These are phyloP conservation scores for Cichlasoma orientale DNA, from an alignment of 2,797 vertebrate species.

Conservation along the genomic window DNA sequence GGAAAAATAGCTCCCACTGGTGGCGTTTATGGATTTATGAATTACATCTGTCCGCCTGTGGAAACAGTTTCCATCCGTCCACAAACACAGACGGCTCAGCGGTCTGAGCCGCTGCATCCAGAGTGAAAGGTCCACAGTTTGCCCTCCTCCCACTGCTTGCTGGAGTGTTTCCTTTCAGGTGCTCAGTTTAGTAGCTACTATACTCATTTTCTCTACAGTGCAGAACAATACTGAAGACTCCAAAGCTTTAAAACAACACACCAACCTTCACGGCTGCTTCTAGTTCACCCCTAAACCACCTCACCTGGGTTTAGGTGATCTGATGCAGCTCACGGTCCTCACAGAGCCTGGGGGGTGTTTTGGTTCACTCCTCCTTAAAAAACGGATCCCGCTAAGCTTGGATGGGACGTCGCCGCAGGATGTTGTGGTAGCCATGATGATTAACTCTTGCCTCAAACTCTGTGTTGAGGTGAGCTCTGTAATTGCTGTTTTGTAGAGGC, in stretches of 20 bases:
- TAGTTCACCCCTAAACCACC: neutral
- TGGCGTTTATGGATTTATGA: neutral
- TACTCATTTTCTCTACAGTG: neutral
- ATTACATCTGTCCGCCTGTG: neutral
- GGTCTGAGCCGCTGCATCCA: neutral
- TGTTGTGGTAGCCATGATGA: neutral
- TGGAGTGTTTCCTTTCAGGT: neutral
- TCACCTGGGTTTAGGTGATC: neutral
- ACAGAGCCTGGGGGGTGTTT: neutral
- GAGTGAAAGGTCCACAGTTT: neutral
- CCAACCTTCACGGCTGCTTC: neutral
- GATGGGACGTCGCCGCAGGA: accelerated
- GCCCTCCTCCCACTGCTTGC: neutral
- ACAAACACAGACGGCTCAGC: neutral
- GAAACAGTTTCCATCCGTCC: neutral
- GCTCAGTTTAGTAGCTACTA: neutral
- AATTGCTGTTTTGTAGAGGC: neutral
- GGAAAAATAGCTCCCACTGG: neutral
- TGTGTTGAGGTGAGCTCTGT: neutral
- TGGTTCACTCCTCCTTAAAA: neutral
- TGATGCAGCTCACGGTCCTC: too few species aligned
- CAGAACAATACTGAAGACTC: accelerated
- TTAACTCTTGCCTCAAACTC: neutral
- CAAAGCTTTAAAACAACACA: neutral
- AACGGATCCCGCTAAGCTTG: neutral